Conservation (phyloP, 2,888 invertebrate genomes). For the Eupithecia vulgata region DNA sequence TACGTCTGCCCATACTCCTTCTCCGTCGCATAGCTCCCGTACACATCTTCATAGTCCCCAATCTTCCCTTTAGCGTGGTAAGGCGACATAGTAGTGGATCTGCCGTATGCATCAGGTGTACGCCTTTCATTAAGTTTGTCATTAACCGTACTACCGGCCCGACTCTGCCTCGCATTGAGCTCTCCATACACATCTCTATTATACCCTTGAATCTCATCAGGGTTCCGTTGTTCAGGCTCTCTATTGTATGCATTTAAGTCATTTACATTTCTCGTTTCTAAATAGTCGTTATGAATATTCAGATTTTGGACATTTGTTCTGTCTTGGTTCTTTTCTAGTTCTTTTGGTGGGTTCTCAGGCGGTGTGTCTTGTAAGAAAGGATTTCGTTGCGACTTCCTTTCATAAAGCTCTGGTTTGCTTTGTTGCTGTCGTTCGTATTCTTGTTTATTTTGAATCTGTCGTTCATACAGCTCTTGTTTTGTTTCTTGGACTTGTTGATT, state of each 20-base stretch:
- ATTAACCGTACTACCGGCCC: conserved; percentile 61
- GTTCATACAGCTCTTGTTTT: conserved; percentile 69
- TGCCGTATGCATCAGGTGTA: conserved; percentile 92
- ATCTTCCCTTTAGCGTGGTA: conserved; percentile 67
- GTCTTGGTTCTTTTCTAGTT: conserved; percentile 46
- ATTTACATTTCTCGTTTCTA: conserved; percentile 58
- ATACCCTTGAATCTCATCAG: conserved; percentile 59
- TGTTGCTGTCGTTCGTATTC: conserved; percentile 65
- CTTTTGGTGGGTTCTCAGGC: conserved; percentile 56
- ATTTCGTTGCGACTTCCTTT: conserved; percentile 68
- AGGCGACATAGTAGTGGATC: conserved; percentile 82
- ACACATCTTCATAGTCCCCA: conserved; percentile 92
- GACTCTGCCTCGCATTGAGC: conserved; percentile 58
- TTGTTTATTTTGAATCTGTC: conserved; percentile 48
- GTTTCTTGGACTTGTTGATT: conserved; percentile 62
- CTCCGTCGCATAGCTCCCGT: conserved; percentile 68
- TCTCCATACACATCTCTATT: conserved; percentile 73
- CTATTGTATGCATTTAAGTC: conserved; percentile 62
- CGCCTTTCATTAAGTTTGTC: conserved; percentile 86
- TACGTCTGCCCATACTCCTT: conserved; percentile 80
- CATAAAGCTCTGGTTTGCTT: conserved; percentile 66
- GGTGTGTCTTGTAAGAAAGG: conserved; percentile 72
- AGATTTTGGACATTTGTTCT: conserved; percentile 49
- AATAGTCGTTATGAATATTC: conserved; percentile 57
- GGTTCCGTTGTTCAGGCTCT: conserved; percentile 60